A percentile compares a stretch with the other conserved stretches of the same genome.
Conservation (phyloP, 2,797 vertebrate genomes). For the Oophaga sylvatica region DNA sequence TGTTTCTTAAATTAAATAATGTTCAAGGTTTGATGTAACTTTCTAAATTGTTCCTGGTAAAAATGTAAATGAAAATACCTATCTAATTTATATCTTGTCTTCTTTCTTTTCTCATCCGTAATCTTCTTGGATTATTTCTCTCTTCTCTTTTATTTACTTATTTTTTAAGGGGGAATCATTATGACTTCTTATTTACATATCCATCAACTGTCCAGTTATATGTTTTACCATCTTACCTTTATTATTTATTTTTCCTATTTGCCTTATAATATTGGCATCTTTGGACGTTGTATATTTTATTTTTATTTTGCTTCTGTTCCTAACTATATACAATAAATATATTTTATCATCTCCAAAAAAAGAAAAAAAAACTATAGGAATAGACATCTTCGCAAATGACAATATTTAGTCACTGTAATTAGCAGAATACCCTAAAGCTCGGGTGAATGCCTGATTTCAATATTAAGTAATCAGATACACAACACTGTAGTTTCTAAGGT, state of each 20-base stretch:
- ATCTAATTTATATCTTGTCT: no score
- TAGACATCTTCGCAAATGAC: background rate
- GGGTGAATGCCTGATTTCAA: conserved; percentile 8
- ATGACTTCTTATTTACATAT: background rate
- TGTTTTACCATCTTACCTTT: background rate
- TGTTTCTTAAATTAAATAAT: no score
- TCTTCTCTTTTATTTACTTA: background rate
- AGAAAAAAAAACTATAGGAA: background rate
- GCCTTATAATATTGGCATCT: background rate
- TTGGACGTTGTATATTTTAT: background rate
- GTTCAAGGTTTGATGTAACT: no score
- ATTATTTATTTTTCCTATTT: background rate
- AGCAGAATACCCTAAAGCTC: background rate
- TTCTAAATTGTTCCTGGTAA: no score
- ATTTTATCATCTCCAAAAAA: background rate
- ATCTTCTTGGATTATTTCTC: background rate
- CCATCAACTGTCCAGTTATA: background rate
- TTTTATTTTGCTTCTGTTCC: background rate
- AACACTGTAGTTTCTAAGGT: background rate
- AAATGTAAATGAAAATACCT: no score
- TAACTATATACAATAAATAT: background rate
- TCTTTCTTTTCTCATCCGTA: no score
- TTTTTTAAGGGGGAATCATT: background rate
- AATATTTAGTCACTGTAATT: background rate
- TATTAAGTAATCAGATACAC: conserved; percentile 2